A percentile compares a stretch with the other conserved stretches of the same genome.
These are phyloP conservation scores for Tanypteryx hageni DNA, from an alignment of 2,888 invertebrate genomes.

Conservation along the genomic window DNA sequence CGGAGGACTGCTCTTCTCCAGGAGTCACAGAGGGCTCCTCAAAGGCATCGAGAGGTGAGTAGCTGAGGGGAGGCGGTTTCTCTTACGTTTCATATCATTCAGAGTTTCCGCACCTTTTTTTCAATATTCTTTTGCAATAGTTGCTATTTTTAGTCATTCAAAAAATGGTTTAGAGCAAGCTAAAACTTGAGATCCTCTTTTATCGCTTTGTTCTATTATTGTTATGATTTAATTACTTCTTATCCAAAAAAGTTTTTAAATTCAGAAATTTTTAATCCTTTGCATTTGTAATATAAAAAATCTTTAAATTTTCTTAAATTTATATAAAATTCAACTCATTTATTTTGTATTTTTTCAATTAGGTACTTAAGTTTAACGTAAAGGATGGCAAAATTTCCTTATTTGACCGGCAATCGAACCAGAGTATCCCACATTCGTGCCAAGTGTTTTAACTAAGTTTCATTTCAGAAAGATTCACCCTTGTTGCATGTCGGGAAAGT, in stretches of 20 bases:
- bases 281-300: not conserved
- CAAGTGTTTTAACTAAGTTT: no score
- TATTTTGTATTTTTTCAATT: no score
- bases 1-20: constrained; percentile 79
- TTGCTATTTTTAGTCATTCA: not conserved
- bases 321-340: no score
- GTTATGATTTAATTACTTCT: not conserved
- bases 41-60: constrained; percentile 76
- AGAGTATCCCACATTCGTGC: no score
- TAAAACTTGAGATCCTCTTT: not conserved
- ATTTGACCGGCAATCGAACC: no score
- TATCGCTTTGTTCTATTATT: not conserved
- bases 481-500: no score
- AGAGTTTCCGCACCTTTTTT: not conserved
- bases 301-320: not conserved
- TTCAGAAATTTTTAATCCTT: not conserved
- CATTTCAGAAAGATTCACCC: no score
- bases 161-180: not conserved
- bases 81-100: not conserved
- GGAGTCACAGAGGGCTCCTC: constrained; percentile 76
- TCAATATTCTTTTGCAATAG: no score
- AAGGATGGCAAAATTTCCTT: no score
- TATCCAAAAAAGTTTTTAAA: not conserved
- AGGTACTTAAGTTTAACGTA: no score
- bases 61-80: not conserved